Evolutionary conservation across 53 echinoderm and acorn worm genomes (phyloP), one percentile per base, ranked within the genome.

Genomic region (Echinometra lucunter): DNA sequence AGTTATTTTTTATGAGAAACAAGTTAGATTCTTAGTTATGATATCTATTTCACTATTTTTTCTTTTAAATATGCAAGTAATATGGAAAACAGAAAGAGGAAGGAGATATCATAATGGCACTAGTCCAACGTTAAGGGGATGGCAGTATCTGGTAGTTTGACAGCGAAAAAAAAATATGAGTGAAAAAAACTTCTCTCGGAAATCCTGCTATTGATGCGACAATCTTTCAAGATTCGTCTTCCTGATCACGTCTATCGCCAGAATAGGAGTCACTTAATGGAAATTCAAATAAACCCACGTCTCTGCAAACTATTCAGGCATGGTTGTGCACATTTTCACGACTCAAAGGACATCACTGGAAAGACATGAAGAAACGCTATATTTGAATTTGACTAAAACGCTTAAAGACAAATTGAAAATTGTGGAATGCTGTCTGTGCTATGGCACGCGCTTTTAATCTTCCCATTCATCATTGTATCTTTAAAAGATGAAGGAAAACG

Each of bases 201-300:
- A 90, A 90, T 90, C 90, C 66, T 63, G 90, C 66, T 90, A 90
- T 90, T 90, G 90, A 90, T 90, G 66, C 90, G 90, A 63, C 90
- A 90, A 90, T 90, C 90, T 90, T 90, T 90, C 37, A 37, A 63
- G 90, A 90, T 60, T 15, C 21, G 40, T 63, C 90, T 90, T 63
- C 90, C 58, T 90, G 66, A 90, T 90, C 90, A 90, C 90, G 90
- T 90, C 85, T 85, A 3, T 85, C 85, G 85, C 49, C 85, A 49
- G 6, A 82, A 47, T 49, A 10, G 5, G n/a, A 47, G n/a, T 85
- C 85, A 85, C 85, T 85, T 85, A 85, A 85, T 85, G 85, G 85
- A 85, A n/a, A 85, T 85, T 85, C 47, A 49, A 85, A 85, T 85
- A 85, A 85, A 85, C 85, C 85, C 45, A 85, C 49, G 85, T 85